Conservation (phyloP, 2,888 invertebrate species). For the Helicoverpa assulta region DNA sequence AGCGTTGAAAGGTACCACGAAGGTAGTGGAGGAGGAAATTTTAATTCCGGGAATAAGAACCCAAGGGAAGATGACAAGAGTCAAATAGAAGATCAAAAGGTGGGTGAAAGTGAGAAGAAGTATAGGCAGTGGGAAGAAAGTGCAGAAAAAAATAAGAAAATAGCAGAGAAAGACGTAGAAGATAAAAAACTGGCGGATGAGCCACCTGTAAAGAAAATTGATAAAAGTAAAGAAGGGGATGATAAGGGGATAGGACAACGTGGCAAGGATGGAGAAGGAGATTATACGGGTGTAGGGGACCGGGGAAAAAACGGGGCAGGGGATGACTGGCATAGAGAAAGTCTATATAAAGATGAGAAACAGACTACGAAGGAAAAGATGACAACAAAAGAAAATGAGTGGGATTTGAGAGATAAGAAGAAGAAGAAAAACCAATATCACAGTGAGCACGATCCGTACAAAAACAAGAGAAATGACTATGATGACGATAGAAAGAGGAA, state of each 20-base stretch:
- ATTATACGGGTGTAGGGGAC: too few relatives aligned
- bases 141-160: neutral
- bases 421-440: neutral
- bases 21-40: neutral
- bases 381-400: neutral
- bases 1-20: too few relatives aligned
- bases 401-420: conserved; percentile 6
- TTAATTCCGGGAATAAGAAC: neutral
- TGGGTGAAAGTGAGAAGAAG: neutral
- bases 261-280: too few relatives aligned
- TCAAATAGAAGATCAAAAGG: neutral
- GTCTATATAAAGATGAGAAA: neutral
- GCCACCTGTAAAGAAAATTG: neutral
- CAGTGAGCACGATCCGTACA: neutral
- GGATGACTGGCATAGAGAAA: neutral
- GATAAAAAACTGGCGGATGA: neutral
- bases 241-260: neutral
- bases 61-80: neutral
- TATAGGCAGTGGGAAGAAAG: neutral
- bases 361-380: neutral
- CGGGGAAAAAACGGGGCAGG: too few relatives aligned
- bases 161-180: neutral
- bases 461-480: neutral
- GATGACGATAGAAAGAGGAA: neutral
- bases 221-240: neutral